These are phyloP conservation scores for Zaprionus ornatus DNA, from an alignment of 1,140 invertebrate species.

Conservation along the genomic window DNA sequence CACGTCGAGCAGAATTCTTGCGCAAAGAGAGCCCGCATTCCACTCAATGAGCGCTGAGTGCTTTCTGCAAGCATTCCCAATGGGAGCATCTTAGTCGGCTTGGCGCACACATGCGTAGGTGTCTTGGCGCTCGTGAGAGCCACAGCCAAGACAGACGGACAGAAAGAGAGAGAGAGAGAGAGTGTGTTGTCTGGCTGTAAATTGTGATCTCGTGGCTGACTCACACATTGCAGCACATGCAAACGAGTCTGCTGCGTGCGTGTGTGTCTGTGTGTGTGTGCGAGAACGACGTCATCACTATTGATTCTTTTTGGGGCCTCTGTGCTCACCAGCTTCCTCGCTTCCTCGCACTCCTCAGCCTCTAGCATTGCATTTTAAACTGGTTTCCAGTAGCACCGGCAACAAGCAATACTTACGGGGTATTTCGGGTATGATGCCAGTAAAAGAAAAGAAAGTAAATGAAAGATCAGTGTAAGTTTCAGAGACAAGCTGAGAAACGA, in stretches of 20 bases:
- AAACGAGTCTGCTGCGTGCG: neutral
- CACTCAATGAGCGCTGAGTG: constrained; percentile 4
- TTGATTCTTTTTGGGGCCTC: constrained; percentile 21
- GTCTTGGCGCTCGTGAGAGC: constrained; percentile 4
- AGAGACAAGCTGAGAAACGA: too few relatives aligned
- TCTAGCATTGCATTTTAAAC: constrained; percentile 17
- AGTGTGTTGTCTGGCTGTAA: constrained; percentile 11
- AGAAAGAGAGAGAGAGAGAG: neutral
- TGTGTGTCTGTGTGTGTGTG: neutral
- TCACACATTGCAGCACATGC: constrained; percentile 22
- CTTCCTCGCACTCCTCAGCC: neutral
- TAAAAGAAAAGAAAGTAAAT: neutral
- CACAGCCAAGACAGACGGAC: neutral
- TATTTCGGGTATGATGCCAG: neutral
- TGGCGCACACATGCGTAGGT: constrained; percentile 20
- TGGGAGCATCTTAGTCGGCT: neutral
- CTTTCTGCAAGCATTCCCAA: neutral
- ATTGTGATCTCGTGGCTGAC: constrained; percentile 37
- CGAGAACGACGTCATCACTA: constrained; percentile 46
- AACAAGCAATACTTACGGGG: neutral
- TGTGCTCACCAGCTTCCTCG: neutral
- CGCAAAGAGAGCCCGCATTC: neutral
- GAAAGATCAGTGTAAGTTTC: too few relatives aligned
- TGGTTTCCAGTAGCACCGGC: constrained; percentile 26
- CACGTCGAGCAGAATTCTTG: neutral